Percentiles rank a stretch among this genome's conserved stretches.
These are phyloP conservation scores for Choristoneura fumiferana DNA, from an alignment of 1,140 invertebrate species.

Conservation along the genomic window DNA sequence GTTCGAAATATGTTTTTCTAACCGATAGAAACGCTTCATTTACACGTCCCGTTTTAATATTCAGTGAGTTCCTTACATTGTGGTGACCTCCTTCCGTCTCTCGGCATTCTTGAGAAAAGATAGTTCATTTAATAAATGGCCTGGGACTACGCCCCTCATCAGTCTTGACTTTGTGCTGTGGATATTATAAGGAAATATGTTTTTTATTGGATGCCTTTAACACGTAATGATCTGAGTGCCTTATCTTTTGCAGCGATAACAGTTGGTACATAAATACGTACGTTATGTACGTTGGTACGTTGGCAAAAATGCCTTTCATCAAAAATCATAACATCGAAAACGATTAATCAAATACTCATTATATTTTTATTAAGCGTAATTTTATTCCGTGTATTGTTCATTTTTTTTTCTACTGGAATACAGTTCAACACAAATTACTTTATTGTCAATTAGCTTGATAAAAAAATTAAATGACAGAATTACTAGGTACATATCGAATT, in stretches of 20 bases:
- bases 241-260: no score
- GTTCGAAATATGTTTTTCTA: no score
- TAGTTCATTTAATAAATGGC: constrained; percentile 44
- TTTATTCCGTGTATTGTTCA: no score
- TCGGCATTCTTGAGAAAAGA: constrained; percentile 33
- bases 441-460: no score
- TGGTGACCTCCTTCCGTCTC: constrained; percentile 25
- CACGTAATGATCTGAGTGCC: not conserved
- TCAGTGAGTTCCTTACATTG: constrained; percentile 19
- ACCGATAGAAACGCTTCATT: no score
- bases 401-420: no score
- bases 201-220: constrained; percentile 13
- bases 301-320: not conserved
- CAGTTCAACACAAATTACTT: no score
- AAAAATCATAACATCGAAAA: not conserved
- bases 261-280: no score
- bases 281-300: no score
- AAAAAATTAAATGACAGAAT: no score
- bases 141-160: constrained; percentile 29
- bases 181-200: constrained; percentile 20
- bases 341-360: not conserved
- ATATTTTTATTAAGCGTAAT: no score
- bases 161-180: constrained; percentile 24
- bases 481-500: no score
- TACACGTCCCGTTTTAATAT: constrained; percentile 17